Base-by-base conservation (phyloP, 2,797 vertebrate genomes). In the Arremon aurantiirostris region DNA sequence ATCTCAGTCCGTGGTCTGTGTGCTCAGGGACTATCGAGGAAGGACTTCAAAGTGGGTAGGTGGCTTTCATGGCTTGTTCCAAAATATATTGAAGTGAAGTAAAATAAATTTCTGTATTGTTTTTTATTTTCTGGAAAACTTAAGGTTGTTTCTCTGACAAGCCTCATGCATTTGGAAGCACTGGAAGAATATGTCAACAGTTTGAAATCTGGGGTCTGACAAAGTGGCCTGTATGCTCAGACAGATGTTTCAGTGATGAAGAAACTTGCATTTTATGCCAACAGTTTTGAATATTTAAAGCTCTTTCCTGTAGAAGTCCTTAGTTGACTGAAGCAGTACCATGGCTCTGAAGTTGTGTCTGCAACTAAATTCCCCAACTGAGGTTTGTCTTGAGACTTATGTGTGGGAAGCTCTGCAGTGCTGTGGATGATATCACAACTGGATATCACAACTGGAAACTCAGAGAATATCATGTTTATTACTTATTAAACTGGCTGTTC, bases 401-500 rank as follows among this genome's bases (percentile, higher is more conserved):
- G 24, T 78, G 60, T 80, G 60, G 64, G 71, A 89, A 94, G 71
- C 14, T 46, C 56, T 73, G 60, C 44, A 71, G 75, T 72, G 64
- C 47, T 92, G 69, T 2, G 6, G 83, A 89, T 94, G 73, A 79
- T 82, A 85, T 65, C 86, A 92, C 92, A 89, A 76, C 70, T 84
- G 70, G 57, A 91, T 85, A 82, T 83, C 72, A 46, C 44, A 87
- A 68, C 64, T 93, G 79, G 91, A 76, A 81, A 76, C 83, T 96
- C 79, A 93, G 72, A 94, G 41, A 91, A 68, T 81, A 72, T 80
- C 15, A 28, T 85, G 60, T 70, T 95, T 85, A 71, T 87, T 57
- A 32, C 57, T 93, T 85, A 53, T 11, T 87, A 75, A 92, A 71
- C 68, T 71, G 65, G 22, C 72, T 53, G 50, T 81, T 94, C 26